Evolutionary conservation across 2,888 invertebrate genomes (phyloP), one percentile per base, ranked within the genome.

Genomic region (Alentia gelatinosa): DNA sequence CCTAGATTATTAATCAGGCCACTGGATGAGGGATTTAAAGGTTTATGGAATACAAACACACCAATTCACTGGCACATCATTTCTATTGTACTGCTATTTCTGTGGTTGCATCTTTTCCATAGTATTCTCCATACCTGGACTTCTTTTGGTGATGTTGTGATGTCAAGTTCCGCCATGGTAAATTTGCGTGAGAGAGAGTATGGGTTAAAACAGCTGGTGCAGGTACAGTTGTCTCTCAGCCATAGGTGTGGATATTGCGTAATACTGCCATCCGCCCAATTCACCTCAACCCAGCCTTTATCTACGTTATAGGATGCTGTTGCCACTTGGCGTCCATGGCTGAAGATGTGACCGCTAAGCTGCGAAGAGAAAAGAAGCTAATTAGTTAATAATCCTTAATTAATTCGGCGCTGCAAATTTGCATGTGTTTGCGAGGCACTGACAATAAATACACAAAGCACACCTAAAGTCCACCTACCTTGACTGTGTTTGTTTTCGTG

Each of bases 141-240:
- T 15, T 35, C 15, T 12, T 9, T 26, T 1, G 79, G 79, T 39
- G 1, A 23, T 1, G 35, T 35, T 15, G 35, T 79, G 79, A 39
- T 26, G 37, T 79, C 79, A 0, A 79, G 79, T 0, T 39, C 79
- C 1, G 79, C 39, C 79, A 79, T 33, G 7, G 26, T 9, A 12
- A 79, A 37, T 19, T 37, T 0, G 12, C 79, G 35, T 1, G 35
- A 35, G 35, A 12, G 35, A n/a, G 79, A 79, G 79, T 15, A 7
- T 19, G 35, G 1, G 23, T 35, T 23, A 39, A 35, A 79, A n/a
- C 79, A 79, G 35, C 12, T 19, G 5, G 5, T 23, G n/a, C 79
- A 79, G 23, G 79, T 79, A 23, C 79, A 79, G 39, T 79, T 79
- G 39, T 79, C 79, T 35, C 79, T 33, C 7, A 79, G 79, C 79